Conservation (phyloP, 2,888 invertebrate genomes). For the Myopa tessellatipennis region DNA sequence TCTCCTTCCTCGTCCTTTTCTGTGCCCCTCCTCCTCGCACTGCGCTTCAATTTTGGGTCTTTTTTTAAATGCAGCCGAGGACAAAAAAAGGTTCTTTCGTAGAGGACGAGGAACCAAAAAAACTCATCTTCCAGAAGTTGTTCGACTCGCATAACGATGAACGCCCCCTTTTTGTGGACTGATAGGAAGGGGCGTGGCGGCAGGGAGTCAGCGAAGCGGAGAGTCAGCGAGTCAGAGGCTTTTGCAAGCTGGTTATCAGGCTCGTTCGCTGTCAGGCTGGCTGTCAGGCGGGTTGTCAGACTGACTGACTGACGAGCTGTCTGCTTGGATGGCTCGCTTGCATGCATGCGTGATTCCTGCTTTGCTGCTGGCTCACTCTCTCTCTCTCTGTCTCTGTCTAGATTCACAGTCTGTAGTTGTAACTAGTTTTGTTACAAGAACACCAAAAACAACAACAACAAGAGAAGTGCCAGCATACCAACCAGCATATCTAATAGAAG, state of each 20-base stretch:
- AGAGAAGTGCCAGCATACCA: background rate
- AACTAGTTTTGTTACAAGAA: background rate
- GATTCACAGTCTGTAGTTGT: background rate
- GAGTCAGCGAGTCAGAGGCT: background rate
- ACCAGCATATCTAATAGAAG: background rate
- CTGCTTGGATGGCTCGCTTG: background rate
- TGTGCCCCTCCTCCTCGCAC: background rate
- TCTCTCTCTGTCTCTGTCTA: background rate
- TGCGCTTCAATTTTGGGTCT: background rate
- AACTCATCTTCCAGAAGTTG: conserved; percentile 61
- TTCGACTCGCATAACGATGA: conserved; percentile 62
- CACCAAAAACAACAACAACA: background rate
- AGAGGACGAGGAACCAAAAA: conserved; percentile 43
- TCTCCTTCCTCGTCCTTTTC: background rate
- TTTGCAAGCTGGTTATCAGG: background rate
- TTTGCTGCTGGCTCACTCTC: background rate
- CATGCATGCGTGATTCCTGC: background rate
- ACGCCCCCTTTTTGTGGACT: conserved; percentile 59
- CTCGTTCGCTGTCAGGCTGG: background rate
- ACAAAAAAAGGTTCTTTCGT: conserved; percentile 5
- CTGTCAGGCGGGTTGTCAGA: background rate
- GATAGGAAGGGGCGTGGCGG: conserved; percentile 61
- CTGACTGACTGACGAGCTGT: background rate
- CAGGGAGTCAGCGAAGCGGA: conserved; percentile 35
- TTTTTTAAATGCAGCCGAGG: conserved; percentile 4